Base-by-base conservation (phyloP, 2,797 vertebrate species). In the Semotilus atromaculatus region DNA sequence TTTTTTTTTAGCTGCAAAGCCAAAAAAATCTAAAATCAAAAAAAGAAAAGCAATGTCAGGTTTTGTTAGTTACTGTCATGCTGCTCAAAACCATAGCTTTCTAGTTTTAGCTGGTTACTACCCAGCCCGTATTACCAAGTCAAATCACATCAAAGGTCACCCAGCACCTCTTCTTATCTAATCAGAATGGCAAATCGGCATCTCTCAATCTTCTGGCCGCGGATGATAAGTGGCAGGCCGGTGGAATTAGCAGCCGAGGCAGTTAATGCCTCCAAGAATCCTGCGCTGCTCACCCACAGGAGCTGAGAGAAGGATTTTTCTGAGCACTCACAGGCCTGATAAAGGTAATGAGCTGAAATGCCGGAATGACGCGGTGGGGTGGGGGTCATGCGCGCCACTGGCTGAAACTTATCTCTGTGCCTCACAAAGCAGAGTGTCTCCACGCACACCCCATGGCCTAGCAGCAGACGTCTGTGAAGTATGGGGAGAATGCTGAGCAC, bases 301-400 rank as follows among this genome's bases (percentile, higher is more conserved):
- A 87, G 78, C 82, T 62, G 66, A 77, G 78, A 83, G 80, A 73
- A 85, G 84, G 78, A 36, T 79, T 87, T 87, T 89, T 79, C 86
- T 73, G 83, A 85, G 87, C 38, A 80, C 87, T 79, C 53, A 34
- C 74, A 77, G 75, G 64, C 74, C 83, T 82, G 88, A 89, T 88
- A 88, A 89, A 88, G 87, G 80, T 90, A 89, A 90, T 89, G 89
- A 89, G 88, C 80, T 86, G 81, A 88, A 80, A 88, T 88, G 74
- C 85, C 82, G 86, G 75, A 87, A 71, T 85, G 71, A 86, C 40
- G 53, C 78, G 78, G 67, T 26, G 26, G 43, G 48, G 19, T 55
- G 53, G 21, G 53, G 79, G 34, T 76, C 83, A 85, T 55, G 85
- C 51, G 55, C 21, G 68, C 85, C 74, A 78, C 83, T 79, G 83